A percentile compares a stretch with the other conserved stretches of the same genome.
These are phyloP conservation scores for Philantomba maxwellii DNA, from an alignment of 2,113 vertebrate species.

Conservation along the genomic window DNA sequence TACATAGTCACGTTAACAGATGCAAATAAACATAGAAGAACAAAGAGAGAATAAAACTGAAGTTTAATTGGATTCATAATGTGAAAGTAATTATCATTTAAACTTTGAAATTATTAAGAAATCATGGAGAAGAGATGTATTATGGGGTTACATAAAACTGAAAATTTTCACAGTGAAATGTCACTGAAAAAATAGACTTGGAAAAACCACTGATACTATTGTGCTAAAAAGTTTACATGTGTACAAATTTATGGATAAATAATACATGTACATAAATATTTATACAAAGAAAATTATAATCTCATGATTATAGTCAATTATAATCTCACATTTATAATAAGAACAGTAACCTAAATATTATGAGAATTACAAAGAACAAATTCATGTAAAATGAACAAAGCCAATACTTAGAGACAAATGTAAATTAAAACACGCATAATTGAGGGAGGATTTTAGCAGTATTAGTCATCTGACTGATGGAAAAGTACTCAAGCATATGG, in stretches of 20 bases:
- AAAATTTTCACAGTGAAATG: not conserved
- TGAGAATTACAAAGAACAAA: not conserved
- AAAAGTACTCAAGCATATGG: not conserved
- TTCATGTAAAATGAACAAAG: not conserved
- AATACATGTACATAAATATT: not conserved
- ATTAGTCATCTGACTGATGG: not conserved
- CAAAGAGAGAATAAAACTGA: not conserved
- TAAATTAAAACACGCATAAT: not conserved
- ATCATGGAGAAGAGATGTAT: not conserved
- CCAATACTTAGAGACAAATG: not conserved
- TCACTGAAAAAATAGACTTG: not conserved
- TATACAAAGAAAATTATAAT: not conserved
- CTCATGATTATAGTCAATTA: not conserved
- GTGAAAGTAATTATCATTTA: not conserved
- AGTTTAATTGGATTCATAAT: not conserved
- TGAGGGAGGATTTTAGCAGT: not conserved
- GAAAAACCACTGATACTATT: not conserved
- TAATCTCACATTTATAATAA: not conserved
- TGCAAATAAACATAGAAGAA: not conserved
- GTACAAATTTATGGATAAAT: not conserved
- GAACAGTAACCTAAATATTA: not conserved
- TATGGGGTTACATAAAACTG: not conserved
- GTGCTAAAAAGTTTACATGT: not conserved
- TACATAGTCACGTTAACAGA: not conserved
- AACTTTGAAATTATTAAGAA: not conserved